Conservation (phyloP, 2,888 invertebrate genomes). For the Cataglyphis albicans region DNA sequence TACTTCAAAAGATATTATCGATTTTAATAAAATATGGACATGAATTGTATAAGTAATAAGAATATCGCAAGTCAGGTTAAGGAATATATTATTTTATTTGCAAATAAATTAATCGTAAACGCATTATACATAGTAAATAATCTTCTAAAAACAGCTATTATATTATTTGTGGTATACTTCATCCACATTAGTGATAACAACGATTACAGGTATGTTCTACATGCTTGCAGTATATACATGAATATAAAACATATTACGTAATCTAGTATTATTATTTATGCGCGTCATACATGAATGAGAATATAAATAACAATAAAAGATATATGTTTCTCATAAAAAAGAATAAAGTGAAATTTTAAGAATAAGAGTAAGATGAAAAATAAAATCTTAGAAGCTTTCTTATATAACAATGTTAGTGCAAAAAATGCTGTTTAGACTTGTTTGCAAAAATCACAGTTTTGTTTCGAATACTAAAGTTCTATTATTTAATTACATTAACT, state of each 20-base stretch:
- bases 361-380: slow-evolving; percentile 24
- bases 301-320: slow-evolving; percentile 26
- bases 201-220: slow-evolving; percentile 74
- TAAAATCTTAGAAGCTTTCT: neutral
- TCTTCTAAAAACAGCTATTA: slow-evolving; percentile 74
- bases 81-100: slow-evolving; percentile 82
- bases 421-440: slow-evolving; percentile 46
- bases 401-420: slow-evolving; percentile 34
- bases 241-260: slow-evolving; percentile 68
- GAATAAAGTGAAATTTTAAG: slow-evolving; percentile 3
- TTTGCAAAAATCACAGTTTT: slow-evolving; percentile 57
- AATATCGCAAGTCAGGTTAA: slow-evolving; percentile 65
- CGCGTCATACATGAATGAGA: neutral
- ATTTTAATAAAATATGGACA: neutral
- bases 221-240: slow-evolving; percentile 68
- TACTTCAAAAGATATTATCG: neutral
- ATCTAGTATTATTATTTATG: slow-evolving; percentile 46
- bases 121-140: slow-evolving; percentile 78
- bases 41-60: neutral
- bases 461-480: slow-evolving; percentile 35
- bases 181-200: slow-evolving; percentile 74
- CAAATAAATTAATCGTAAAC: slow-evolving; percentile 82
- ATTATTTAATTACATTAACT: slow-evolving; percentile 36
- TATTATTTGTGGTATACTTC: slow-evolving; percentile 71
- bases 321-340: neutral